Percentiles rank a stretch among this genome's conserved stretches.
These are phyloP conservation scores for Sminthurides bifidus DNA, from an alignment of 1,140 invertebrate species.

Conservation along the genomic window DNA sequence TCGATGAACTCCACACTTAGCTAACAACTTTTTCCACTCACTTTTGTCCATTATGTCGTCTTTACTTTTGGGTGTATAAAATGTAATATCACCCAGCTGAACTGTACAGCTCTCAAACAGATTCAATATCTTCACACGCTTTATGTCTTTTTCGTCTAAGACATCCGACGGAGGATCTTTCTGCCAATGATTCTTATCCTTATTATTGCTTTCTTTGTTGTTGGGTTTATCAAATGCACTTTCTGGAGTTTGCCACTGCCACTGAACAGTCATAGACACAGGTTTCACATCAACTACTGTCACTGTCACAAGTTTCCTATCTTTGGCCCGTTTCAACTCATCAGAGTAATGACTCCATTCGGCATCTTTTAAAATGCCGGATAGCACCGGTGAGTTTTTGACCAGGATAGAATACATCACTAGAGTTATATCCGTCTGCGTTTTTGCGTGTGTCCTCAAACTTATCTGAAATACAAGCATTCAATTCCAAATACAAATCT, in stretches of 20 bases:
- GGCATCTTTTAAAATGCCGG: slow-evolving; percentile 51
- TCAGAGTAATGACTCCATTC: slow-evolving; percentile 65
- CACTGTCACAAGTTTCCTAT: slow-evolving; percentile 25
- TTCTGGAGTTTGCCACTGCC: slow-evolving; percentile 21
- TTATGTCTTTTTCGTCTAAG: slow-evolving; percentile 60
- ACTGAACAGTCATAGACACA: slow-evolving; percentile 21
- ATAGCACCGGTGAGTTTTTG: slow-evolving; percentile 59
- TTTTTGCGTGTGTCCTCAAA: slow-evolving; percentile 53
- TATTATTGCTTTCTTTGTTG: too few relatives aligned
- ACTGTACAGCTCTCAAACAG: slow-evolving; percentile 78
- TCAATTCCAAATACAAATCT: too few relatives aligned
- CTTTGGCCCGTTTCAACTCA: slow-evolving; percentile 47
- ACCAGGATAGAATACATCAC: slow-evolving; percentile 57
- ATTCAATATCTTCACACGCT: slow-evolving; percentile 63
- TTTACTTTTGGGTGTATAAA: slow-evolving; percentile 42
- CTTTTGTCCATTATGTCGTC: slow-evolving; percentile 14
- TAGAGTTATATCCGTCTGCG: slow-evolving; percentile 44
- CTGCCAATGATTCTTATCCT: slow-evolving; percentile 30
- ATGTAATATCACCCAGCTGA: slow-evolving; percentile 72
- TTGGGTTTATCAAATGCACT: slow-evolving; percentile 11
- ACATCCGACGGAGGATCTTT: slow-evolving; percentile 54
- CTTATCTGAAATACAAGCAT: slow-evolving; percentile 50
- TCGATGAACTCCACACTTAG: too few relatives aligned
- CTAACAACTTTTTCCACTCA: slow-evolving; percentile 22
- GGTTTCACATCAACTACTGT: slow-evolving; percentile 20